A percentile compares a stretch with the other conserved stretches of the same genome.
Conservation (phyloP, 2,113 vertebrate genomes). For the Brachyhypopomus occidentalis region DNA sequence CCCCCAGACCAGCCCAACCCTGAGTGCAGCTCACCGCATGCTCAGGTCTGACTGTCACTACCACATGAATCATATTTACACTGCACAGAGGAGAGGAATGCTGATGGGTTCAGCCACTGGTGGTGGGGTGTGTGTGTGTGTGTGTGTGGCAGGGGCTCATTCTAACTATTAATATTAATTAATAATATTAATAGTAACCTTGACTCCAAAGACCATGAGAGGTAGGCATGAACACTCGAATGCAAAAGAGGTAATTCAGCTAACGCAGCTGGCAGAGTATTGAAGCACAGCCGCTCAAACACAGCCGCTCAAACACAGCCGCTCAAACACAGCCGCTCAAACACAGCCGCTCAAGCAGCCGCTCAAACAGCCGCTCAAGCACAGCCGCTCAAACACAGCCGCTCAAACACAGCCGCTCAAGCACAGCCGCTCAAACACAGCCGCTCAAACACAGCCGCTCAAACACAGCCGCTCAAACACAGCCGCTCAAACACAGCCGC, state of each 20-base stretch:
- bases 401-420: too few relatives aligned
- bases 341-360: too few relatives aligned
- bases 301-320: too few relatives aligned
- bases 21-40: slow-evolving; percentile 25
- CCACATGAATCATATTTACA: slow-evolving; percentile 52
- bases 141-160: slow-evolving; percentile 55
- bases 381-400: too few relatives aligned
- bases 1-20: background rate
- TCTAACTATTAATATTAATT: slow-evolving; percentile 54
- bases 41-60: slow-evolving; percentile 38
- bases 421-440: too few relatives aligned
- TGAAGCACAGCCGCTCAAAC: background rate
- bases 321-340: too few relatives aligned
- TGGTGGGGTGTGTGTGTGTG: slow-evolving; percentile 34
- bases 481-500: too few relatives aligned
- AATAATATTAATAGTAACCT: slow-evolving; percentile 14
- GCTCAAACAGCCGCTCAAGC: too few relatives aligned
- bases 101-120: slow-evolving; percentile 49
- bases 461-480: too few relatives aligned
- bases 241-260: background rate
- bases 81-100: slow-evolving; percentile 19
- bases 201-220: background rate
- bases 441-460: too few relatives aligned
- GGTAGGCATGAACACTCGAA: background rate
- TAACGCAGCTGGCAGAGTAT: background rate